phyloP scores from a whole-genome alignment of 2,113 vertebrate genomes.

The Apodemus speciosus region DNA sequence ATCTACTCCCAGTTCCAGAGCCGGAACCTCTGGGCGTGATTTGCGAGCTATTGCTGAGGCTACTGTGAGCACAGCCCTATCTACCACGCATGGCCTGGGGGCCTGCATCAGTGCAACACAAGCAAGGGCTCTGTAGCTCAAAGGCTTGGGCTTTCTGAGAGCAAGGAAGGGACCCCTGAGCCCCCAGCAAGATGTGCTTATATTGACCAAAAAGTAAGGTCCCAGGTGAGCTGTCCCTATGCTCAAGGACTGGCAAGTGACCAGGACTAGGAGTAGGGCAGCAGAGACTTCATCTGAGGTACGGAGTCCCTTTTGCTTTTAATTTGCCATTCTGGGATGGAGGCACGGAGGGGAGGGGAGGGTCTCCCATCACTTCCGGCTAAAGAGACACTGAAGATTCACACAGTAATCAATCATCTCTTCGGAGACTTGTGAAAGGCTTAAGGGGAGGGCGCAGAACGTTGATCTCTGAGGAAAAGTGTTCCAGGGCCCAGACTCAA shows the following conservation, averaged over 20 bases:
- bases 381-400: background rate
- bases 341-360: rapidly evolving
- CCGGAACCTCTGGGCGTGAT: background rate
- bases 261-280: background rate
- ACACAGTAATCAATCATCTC: rapidly evolving
- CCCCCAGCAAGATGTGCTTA: background rate
- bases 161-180: background rate
- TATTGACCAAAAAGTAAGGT: background rate
- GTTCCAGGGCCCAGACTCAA: background rate
- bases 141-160: rapidly evolving
- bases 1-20: rapidly evolving
- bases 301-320: background rate
- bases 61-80: background rate
- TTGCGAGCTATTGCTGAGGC: background rate
- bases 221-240: background rate
- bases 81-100: background rate
- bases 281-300: rapidly evolving
- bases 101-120: rapidly evolving
- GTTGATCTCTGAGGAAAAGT: background rate
- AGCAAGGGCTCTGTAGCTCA: rapidly evolving
- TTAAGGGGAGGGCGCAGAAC: background rate
- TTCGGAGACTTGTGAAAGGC: background rate
- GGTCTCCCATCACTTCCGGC: background rate
- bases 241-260: background rate
- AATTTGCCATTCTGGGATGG: rapidly evolving